Conservation (phyloP, 2,113 vertebrate genomes). For the Microtus pennsylvanicus region DNA sequence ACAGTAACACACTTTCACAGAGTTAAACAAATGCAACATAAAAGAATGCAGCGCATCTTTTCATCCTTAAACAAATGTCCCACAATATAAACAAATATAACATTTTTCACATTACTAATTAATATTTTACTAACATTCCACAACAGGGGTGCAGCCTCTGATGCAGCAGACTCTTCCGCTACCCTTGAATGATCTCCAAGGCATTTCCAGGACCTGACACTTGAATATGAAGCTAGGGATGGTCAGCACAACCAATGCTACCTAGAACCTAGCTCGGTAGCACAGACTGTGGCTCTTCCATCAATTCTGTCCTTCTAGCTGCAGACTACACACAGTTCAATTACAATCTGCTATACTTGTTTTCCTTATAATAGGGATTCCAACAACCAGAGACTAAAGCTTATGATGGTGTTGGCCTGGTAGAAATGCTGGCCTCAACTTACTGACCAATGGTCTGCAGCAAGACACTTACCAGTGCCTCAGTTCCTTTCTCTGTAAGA, state of each 20-base stretch:
- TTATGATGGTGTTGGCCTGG: no score
- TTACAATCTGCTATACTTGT: background rate
- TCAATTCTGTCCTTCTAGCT: no score
- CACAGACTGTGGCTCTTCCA: background rate
- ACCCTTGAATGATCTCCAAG: background rate
- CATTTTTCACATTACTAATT: no score
- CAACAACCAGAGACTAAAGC: background rate
- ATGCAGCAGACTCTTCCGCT: background rate
- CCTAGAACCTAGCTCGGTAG: background rate
- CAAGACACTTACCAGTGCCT: background rate
- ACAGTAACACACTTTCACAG: no score
- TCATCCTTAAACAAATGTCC: no score
- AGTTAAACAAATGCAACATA: no score
- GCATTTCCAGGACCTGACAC: background rate
- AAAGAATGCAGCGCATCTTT: no score
- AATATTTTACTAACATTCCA: no score
- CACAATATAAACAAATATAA: no score
- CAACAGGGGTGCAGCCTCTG: background rate
- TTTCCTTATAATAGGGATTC: background rate
- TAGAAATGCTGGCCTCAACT: background rate
- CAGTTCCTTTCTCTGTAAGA: background rate
- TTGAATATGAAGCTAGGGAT: background rate
- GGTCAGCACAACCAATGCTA: accelerated
- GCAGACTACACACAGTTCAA: background rate
- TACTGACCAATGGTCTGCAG: background rate